Conservation (phyloP, 2,888 invertebrate species). For the Pecten maximus region DNA sequence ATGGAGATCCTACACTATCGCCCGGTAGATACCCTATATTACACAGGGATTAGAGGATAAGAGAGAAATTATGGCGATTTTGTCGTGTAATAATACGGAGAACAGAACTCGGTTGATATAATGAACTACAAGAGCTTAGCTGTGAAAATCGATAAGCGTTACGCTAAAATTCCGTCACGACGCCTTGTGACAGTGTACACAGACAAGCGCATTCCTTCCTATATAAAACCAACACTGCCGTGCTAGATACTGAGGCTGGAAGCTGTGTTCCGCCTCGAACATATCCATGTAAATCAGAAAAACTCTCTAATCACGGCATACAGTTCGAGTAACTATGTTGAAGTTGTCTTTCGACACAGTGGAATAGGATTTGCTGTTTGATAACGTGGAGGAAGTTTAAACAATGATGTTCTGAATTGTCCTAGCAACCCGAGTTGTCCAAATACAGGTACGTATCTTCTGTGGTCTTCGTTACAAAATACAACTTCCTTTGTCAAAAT, state of each 20-base stretch:
- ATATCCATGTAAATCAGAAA: background rate
- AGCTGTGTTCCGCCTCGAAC: background rate
- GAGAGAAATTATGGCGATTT: background rate
- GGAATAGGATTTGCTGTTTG: background rate
- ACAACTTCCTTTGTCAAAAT: too few relatives aligned
- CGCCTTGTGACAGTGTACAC: background rate
- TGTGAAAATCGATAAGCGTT: background rate
- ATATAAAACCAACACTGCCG: background rate
- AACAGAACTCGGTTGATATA: background rate
- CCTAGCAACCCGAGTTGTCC: too few relatives aligned
- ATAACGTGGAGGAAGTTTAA: too few relatives aligned
- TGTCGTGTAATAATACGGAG: background rate
- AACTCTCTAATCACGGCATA: too few relatives aligned
- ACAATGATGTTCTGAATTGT: too few relatives aligned
- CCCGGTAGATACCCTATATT: too few relatives aligned
- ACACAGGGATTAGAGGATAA: background rate
- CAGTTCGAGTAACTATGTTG: background rate
- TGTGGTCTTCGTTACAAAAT: too few relatives aligned
- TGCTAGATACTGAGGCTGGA: background rate
- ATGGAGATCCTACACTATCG: too few relatives aligned
- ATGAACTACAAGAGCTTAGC: background rate
- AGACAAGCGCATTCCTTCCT: background rate
- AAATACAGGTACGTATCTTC: too few relatives aligned
- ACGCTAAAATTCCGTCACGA: background rate
- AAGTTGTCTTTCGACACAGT: background rate